These are phyloP conservation scores for Eutrigla gurnardus DNA, from an alignment of 2,797 vertebrate species.

Conservation along the genomic window DNA sequence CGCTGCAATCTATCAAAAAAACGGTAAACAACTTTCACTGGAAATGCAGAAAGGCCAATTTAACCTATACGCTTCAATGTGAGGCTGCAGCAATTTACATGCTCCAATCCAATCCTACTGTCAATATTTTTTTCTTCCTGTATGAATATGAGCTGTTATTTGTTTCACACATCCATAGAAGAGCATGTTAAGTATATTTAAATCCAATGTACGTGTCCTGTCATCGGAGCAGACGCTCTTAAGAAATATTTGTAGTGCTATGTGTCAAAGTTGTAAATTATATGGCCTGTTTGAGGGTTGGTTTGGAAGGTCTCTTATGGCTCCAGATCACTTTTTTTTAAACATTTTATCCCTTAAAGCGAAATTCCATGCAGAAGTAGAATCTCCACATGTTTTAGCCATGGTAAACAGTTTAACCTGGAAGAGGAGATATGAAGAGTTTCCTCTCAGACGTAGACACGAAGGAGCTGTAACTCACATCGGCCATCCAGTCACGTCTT, in stretches of 20 bases:
- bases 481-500: background rate
- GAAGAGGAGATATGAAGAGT: slow-evolving; percentile 13
- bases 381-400: slow-evolving; percentile 46
- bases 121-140: background rate
- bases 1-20: background rate
- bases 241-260: slow-evolving; percentile 43
- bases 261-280: slow-evolving; percentile 60
- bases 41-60: background rate
- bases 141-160: slow-evolving; percentile 8
- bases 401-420: slow-evolving; percentile 45
- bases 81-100: background rate
- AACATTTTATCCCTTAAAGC: slow-evolving; percentile 64
- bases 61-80: background rate
- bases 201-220: slow-evolving; percentile 41
- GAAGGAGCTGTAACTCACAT: slow-evolving; percentile 18
- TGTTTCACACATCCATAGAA: slow-evolving; percentile 2
- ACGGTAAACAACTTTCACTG: background rate
- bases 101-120: background rate
- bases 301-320: slow-evolving; percentile 44
- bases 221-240: slow-evolving; percentile 48
- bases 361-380: slow-evolving; percentile 54
- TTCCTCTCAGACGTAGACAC: slow-evolving; percentile 16
- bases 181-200: slow-evolving; percentile 42
- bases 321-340: slow-evolving; percentile 30
- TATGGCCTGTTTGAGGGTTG: slow-evolving; percentile 35